These are phyloP conservation scores for Bemisia tabaci DNA, from an alignment of 1,140 invertebrate species.

Conservation along the genomic window DNA sequence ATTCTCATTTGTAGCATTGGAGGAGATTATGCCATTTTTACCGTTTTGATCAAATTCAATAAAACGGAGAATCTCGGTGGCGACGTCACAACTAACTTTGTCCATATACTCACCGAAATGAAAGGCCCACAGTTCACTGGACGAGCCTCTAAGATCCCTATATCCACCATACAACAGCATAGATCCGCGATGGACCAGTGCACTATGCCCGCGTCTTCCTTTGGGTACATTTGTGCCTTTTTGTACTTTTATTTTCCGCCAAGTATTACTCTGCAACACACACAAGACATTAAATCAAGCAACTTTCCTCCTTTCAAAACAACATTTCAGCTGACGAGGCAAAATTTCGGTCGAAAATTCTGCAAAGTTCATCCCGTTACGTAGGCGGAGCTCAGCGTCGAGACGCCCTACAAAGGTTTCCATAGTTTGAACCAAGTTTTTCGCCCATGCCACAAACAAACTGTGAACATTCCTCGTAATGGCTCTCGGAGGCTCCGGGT, in stretches of 20 bases:
- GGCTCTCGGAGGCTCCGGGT: too few species aligned
- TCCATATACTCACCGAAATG: slow-evolving; percentile 66
- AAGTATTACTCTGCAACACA: slow-evolving; percentile 41
- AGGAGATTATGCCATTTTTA: too few species aligned
- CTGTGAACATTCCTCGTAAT: too few species aligned
- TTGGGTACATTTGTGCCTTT: slow-evolving; percentile 48
- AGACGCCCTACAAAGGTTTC: too few species aligned
- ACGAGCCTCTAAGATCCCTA: slow-evolving; percentile 71
- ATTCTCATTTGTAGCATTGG: too few species aligned
- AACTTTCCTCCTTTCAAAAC: neutral
- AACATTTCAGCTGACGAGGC: neutral
- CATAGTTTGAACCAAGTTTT: too few species aligned
- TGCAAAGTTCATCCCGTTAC: slow-evolving; percentile 6
- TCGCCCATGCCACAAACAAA: too few species aligned
- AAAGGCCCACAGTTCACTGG: slow-evolving; percentile 74
- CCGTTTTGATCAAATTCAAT: too few species aligned
- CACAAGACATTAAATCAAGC: slow-evolving; percentile 9
- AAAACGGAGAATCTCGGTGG: too few species aligned
- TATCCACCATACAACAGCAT: slow-evolving; percentile 85
- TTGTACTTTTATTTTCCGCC: slow-evolving; percentile 48
- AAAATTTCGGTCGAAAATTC: slow-evolving; percentile 7
- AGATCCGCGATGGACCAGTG: slow-evolving; percentile 58
- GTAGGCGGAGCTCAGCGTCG: too few species aligned
- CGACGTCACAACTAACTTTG: too few species aligned
- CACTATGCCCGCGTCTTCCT: slow-evolving; percentile 67